These are phyloP conservation scores for Xanthorhoe spadicearia DNA, from an alignment of 2,888 invertebrate genomes.

Conservation along the genomic window DNA sequence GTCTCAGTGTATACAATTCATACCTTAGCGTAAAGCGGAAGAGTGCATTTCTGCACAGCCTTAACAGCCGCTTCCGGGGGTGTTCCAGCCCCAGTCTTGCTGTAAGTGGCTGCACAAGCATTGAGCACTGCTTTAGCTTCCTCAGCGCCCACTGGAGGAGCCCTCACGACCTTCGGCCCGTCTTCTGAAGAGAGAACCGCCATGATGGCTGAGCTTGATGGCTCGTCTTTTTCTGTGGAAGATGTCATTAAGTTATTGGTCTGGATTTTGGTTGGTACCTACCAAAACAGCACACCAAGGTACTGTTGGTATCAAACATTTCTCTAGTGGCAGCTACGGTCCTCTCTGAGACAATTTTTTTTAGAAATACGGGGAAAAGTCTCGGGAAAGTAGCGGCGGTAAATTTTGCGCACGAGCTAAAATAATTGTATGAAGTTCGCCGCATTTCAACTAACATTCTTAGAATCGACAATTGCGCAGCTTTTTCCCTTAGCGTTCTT, in stretches of 20 bases:
- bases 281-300: too few relatives aligned
- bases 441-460: too few relatives aligned
- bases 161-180: constrained; percentile 73
- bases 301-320: too few relatives aligned
- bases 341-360: too few relatives aligned
- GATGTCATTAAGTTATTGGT: neutral
- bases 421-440: too few relatives aligned
- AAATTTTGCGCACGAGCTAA: too few relatives aligned
- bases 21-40: constrained; percentile 89
- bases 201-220: constrained; percentile 79
- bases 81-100: constrained; percentile 82
- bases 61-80: constrained; percentile 86
- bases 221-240: constrained; percentile 71
- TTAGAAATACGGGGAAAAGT: too few relatives aligned
- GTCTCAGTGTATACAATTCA: constrained; percentile 27
- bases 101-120: constrained; percentile 75
- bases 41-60: constrained; percentile 87
- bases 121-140: constrained; percentile 73
- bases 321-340: too few relatives aligned
- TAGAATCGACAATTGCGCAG: too few relatives aligned
- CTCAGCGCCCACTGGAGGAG: constrained; percentile 73
- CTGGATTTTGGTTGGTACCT: too few relatives aligned
- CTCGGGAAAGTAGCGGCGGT: too few relatives aligned
- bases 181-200: constrained; percentile 79
- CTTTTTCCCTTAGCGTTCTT: too few relatives aligned